phyloP scores from a whole-genome alignment of 1,140 invertebrate genomes.

The Araneus ventricosus region DNA sequence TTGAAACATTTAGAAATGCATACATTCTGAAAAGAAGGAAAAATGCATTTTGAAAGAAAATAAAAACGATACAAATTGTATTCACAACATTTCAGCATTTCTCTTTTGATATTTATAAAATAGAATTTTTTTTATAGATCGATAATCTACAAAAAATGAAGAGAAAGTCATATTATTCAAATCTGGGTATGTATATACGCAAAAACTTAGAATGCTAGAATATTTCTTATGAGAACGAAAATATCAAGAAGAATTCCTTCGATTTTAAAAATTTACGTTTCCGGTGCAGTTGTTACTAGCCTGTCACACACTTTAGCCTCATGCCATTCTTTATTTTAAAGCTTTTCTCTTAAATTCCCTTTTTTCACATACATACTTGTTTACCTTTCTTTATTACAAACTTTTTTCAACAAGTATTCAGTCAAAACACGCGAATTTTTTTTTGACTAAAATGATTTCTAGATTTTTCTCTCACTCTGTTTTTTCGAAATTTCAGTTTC shows the following conservation, averaged over 20 bases:
- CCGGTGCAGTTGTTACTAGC: conserved; percentile 39
- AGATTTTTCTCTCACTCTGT: background rate
- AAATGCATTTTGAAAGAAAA: background rate
- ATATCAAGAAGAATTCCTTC: background rate
- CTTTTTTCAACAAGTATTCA: conserved; percentile 17
- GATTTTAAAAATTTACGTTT: conserved; percentile 47
- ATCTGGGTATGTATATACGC: background rate
- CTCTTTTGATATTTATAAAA: background rate
- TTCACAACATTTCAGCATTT: background rate
- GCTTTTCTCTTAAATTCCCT: background rate
- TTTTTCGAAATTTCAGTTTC: background rate
- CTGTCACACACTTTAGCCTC: background rate
- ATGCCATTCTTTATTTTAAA: background rate
- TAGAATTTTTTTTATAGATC: background rate
- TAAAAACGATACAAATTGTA: background rate
- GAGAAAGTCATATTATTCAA: background rate
- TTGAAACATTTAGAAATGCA: no score
- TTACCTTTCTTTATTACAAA: no score
- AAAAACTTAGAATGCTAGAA: background rate
- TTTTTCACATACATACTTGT: no score
- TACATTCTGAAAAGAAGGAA: no score
- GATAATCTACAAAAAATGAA: background rate
- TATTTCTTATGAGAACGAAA: background rate
- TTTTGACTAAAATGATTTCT: conserved; percentile 25
- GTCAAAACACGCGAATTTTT: background rate